Conservation (phyloP, 2,113 vertebrate genomes). For the Limnothrissa miodon region DNA sequence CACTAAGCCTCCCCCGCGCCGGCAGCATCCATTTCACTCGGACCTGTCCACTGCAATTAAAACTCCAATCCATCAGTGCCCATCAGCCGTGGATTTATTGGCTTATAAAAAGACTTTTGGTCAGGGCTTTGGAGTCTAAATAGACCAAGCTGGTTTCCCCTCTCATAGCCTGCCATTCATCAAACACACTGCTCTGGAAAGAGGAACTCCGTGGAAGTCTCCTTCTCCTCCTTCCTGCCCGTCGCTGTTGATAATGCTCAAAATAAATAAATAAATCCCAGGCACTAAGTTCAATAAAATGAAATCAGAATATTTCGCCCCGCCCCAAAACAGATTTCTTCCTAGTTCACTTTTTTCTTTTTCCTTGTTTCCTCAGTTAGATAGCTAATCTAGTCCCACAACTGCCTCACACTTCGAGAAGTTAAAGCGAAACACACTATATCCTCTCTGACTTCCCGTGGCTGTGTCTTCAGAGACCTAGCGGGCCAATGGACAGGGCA, state of each 20-base stretch:
- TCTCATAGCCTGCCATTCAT: constrained; percentile 98
- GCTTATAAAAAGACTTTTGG: constrained; percentile 69
- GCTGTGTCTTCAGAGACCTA: constrained; percentile 54
- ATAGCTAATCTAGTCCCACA: not conserved
- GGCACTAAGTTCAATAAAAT: not conserved
- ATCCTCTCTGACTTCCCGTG: constrained; percentile 54
- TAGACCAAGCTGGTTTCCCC: constrained; percentile 75
- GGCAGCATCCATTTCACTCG: constrained; percentile 59
- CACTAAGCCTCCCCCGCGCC: constrained; percentile 56
- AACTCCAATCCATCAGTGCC: constrained; percentile 58
- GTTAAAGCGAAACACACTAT: constrained; percentile 46
- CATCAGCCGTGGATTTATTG: constrained; percentile 66
- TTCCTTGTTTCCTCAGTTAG: constrained; percentile 35
- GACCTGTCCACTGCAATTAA: constrained; percentile 43
- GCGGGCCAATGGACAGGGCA: constrained; percentile 46
- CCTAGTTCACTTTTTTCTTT: constrained; percentile 56
- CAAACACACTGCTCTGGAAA: constrained; percentile 66
- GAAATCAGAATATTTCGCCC: constrained; percentile 27
- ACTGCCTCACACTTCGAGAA: constrained; percentile 39
- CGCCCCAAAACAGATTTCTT: constrained; percentile 85
- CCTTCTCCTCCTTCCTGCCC: constrained; percentile 84
- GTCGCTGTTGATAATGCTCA: constrained; percentile 78
- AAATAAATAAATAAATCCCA: constrained; percentile 66
- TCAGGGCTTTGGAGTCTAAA: constrained; percentile 74
- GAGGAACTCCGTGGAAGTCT: constrained; percentile 82